Evolutionary conservation across 1,140 invertebrate genomes (phyloP), one percentile per base, ranked within the genome.

Genomic region (Panonychus citri): DNA sequence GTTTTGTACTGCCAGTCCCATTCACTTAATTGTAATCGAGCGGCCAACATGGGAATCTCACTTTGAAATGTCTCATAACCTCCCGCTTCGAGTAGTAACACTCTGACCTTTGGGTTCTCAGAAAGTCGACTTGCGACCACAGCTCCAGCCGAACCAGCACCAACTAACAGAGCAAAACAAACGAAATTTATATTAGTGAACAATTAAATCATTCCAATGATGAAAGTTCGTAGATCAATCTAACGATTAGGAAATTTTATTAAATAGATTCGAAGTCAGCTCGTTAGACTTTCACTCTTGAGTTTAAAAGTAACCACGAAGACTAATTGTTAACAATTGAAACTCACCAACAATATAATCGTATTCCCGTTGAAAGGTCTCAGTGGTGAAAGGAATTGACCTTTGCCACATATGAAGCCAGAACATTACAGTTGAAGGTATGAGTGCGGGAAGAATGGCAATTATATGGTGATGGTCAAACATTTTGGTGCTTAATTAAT

Each of bases 61-160:
- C 83, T 85, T 62, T 88, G 80, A 65, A 85, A 83, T 0, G 82
- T 85, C 69, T 93, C 88, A 70, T 88, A 81, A 5, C 65, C 60
- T 39, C 81, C 80, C 48, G 81, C 81, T 70, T 83, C 81, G 59
- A 83, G 66, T 13, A 82, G 66, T 46, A 83, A 66, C 49, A 82
- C 74, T 55, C 70, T 70, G 25, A 72, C 69, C 42, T 76, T 68
- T 26, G 69, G 71, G 64, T 77, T 70, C 61, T 76, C 72, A 15
- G 76, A 68, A 59, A 85, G 64, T 66, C 74, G 70, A 55, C 74
- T 68, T 21, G 79, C 78, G 43, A 83, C 67, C 17, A 78, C 67
- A 21, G 76, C 74, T 2, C 82, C 82, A 30, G 81, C 80, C 43
- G 77, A 80, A 8, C 82, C 82, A 58, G 74, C 78, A 40, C 82